These are phyloP conservation scores for Glyphotaelius pellucidus DNA, from an alignment of 2,888 invertebrate genomes.

Conservation along the genomic window DNA sequence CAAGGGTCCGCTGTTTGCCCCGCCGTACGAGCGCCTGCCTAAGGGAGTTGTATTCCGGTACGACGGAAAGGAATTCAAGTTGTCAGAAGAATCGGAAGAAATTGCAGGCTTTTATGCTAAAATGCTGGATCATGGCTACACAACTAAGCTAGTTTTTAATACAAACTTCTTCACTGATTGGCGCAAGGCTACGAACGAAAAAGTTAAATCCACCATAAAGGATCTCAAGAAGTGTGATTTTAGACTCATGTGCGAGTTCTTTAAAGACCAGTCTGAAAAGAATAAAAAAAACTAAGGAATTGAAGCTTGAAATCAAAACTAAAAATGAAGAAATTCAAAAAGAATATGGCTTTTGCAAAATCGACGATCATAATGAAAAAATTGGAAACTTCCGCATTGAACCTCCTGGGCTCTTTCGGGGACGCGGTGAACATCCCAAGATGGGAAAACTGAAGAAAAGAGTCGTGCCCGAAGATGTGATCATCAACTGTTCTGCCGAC, in stretches of 20 bases:
- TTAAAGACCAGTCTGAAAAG: conserved; percentile 88
- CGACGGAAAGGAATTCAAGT: conserved; percentile 89
- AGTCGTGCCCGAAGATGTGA: conserved; percentile 94
- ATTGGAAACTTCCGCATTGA: conserved; percentile 99
- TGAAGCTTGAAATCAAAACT: conserved; percentile 91
- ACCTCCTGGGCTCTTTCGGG: conserved; percentile 97
- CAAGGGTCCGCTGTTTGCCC: conserved; percentile 98
- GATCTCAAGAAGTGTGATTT: conserved; percentile 97
- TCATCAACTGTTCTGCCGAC: conserved; percentile 97
- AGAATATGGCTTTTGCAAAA: conserved; percentile 95
- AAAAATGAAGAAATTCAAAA: conserved; percentile 92
- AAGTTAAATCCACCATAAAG: conserved; percentile 90
- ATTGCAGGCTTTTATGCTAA: conserved; percentile 98
- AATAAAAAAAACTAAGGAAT: conserved; percentile 95
- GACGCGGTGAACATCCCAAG: conserved; percentile 99
- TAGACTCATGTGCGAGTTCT: conserved; percentile 91
- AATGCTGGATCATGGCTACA: conserved; percentile 99
- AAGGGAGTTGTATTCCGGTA: conserved; percentile 93
- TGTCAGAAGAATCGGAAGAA: conserved; percentile 93
- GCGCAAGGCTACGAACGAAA: conserved; percentile 94
- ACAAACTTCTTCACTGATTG: conserved; percentile 98
- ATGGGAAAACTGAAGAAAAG: conserved; percentile 98
- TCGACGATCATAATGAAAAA: conserved; percentile 99
- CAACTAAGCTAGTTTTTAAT: conserved; percentile 96
- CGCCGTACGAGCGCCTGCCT: conserved; percentile 94